phyloP scores from a whole-genome alignment of 2,888 invertebrate genomes.

The Eumacrocentrus americanus region DNA sequence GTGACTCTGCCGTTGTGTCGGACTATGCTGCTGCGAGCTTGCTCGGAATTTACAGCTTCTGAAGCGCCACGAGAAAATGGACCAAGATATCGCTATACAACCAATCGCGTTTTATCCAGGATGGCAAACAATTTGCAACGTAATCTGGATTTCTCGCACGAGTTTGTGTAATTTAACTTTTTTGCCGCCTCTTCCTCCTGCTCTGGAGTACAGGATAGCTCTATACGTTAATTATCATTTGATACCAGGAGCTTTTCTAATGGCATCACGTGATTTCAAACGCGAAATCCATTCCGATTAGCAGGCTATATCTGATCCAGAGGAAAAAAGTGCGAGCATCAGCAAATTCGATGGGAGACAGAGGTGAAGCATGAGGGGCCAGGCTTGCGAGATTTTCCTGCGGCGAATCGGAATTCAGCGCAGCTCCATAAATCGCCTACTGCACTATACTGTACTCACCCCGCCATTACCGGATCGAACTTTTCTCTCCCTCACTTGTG shows the following conservation, averaged over 20 bases:
- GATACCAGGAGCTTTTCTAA: not conserved
- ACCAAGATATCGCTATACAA: conserved; percentile 5
- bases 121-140: conserved; percentile 20
- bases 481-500: not conserved
- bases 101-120: conserved; percentile 19
- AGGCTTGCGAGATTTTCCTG: conserved; percentile 22
- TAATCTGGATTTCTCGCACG: conserved; percentile 8
- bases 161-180: not conserved
- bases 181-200: not conserved
- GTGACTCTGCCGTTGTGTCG: conserved; percentile 9
- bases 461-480: conserved; percentile 4
- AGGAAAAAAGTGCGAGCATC: conserved; percentile 8
- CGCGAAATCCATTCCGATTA: conserved; percentile 17
- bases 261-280: not conserved
- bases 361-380: not conserved
- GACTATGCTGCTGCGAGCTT: not conserved
- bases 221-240: not conserved
- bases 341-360: not conserved
- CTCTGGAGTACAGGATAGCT: not conserved
- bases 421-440: conserved; percentile 23
- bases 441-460: not conserved
- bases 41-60: conserved; percentile 1
- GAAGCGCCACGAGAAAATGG: not conserved
- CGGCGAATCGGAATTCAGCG: conserved; percentile 17
- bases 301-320: not conserved